Evolutionary conservation across 2,797 vertebrate species (phyloP).

Genomic region (Loris lydekkerianus): DNA sequence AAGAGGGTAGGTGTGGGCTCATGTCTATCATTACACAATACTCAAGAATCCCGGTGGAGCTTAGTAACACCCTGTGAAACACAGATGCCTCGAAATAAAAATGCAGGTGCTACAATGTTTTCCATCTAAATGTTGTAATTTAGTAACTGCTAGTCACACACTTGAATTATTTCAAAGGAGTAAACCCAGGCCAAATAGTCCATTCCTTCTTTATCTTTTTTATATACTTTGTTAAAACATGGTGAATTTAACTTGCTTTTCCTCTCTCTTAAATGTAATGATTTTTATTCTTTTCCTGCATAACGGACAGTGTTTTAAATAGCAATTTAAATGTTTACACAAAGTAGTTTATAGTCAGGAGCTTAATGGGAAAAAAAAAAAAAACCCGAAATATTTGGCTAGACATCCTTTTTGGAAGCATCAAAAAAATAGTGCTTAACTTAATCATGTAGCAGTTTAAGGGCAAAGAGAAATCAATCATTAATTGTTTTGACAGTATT

Average conservation of each 20-base stretch:
- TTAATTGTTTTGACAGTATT: neutral
- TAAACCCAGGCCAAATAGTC: neutral
- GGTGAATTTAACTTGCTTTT: neutral
- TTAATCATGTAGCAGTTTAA: neutral
- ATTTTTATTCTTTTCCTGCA: constrained; percentile 5
- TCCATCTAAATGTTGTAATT: neutral
- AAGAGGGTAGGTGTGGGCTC: neutral
- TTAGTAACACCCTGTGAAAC: constrained; percentile 22
- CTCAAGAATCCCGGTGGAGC: neutral
- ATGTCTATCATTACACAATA: neutral
- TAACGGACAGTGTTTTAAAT: neutral
- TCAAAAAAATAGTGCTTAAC: neutral
- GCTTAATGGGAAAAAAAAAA: neutral
- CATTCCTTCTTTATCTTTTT: neutral
- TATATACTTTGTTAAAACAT: neutral
- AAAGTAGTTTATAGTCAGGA: neutral
- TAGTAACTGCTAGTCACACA: neutral
- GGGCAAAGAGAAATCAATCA: neutral
- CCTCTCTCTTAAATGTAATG: neutral
- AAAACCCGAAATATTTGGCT: neutral
- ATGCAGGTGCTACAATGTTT: neutral
- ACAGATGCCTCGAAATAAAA: constrained; percentile 35
- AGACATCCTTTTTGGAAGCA: neutral
- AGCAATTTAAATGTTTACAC: neutral
- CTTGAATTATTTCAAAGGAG: neutral